phyloP scores from a whole-genome alignment of 1,140 invertebrate species.

The Drepana arcuata region DNA sequence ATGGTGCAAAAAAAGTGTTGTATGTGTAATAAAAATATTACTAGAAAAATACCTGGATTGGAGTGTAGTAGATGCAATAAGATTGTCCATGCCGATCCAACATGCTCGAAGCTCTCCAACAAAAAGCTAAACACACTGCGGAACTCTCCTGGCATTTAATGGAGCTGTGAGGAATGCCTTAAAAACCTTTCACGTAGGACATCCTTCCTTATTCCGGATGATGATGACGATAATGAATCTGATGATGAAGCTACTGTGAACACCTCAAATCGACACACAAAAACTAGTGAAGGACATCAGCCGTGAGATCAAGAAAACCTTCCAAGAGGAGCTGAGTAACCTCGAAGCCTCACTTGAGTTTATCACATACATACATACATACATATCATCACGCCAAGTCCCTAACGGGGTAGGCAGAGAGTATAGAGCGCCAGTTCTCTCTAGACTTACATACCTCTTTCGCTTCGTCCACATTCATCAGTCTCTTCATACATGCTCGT shows the following conservation, averaged over 20 bases:
- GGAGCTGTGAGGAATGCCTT: conserved; percentile 21
- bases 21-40: conserved; percentile 7
- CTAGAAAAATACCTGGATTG: conserved; percentile 3
- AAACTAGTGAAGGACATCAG: conserved; percentile 19
- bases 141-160: conserved; percentile 19
- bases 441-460: no score
- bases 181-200: conserved; percentile 20
- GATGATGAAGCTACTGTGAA: not conserved
- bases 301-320: conserved; percentile 20
- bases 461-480: no score
- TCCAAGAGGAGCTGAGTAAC: conserved; percentile 13
- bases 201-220: conserved; percentile 16
- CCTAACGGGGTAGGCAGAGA: no score
- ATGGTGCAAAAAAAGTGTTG: not conserved
- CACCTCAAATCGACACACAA: conserved; percentile 2
- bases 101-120: conserved; percentile 1
- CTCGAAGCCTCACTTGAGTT: conserved; percentile 18
- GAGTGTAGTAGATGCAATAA: conserved; percentile 8
- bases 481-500: no score
- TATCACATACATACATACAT: no score
- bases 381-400: no score
- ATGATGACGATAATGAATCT: conserved; percentile 11
- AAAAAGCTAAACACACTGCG: conserved; percentile 8
- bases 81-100: conserved; percentile 4
- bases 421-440: no score